Evolutionary conservation across 2,888 invertebrate species (phyloP), one percentile per base, ranked within the genome.

Genomic region (Tenthredo livida): DNA sequence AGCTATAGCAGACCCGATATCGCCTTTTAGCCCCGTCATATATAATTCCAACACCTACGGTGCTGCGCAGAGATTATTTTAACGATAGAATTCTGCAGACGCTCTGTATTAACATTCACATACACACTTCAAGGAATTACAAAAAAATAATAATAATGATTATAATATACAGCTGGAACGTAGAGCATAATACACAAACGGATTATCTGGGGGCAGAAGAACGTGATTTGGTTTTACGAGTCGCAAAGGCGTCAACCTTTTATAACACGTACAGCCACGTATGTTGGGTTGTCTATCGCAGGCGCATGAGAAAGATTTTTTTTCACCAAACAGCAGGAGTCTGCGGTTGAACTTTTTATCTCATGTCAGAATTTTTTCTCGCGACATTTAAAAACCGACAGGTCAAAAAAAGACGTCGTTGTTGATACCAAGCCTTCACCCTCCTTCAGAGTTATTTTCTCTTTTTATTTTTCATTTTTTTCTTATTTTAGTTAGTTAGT

Each of bases 271-370:
- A 40, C 77, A 33, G 33, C 33, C n/a, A 40, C 40, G 80, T 80
- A 61, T 80, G 80, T 80, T 61, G n/a, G 80, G 80, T 80, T 80
- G 80, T 61, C 80, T 80, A 40, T 40, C 58, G n/a, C 80, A 58
- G 80, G 80, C 80, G 80, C 80, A 61, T 21, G 40, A 33, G 40
- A 58, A 3, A 58, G 61, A 61, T 54, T 17, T 54, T 17, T 77
- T 54, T n/a, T 6, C n/a, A n/a, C 50, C 17, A 29, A n/a, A 29
- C 73, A 43, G n/a, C 73, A 43, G 33, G 67, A 21, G 67, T 33
- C 67, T 12, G 29, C 29, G 33, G 33, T 12, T 67, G 33, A 67
- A 67, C 2, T 67, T 67, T 29, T 33, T 33, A 17, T 10, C 1
- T 1, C 4, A n/a, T n/a, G n/a, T n/a, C n/a, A n/a, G 17, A 33